Evolutionary conservation across 1,140 invertebrate species (phyloP).

Genomic region (Achatina immaculata): DNA sequence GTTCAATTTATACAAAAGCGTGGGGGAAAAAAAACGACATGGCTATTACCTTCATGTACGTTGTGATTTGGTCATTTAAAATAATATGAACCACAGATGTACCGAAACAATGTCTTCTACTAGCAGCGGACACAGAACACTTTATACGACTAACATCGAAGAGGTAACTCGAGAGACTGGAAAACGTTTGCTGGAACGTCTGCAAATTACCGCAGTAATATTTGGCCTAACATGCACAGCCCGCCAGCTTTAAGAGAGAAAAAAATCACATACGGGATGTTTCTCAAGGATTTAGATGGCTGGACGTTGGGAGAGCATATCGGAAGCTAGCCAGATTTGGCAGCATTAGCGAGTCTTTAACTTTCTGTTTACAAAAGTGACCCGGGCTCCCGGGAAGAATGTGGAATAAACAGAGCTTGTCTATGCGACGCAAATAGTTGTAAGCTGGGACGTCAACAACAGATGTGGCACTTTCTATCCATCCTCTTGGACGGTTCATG

Average conservation of each 20-base stretch:
- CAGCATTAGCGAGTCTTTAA: background rate
- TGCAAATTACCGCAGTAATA: constrained; percentile 2
- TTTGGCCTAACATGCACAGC: background rate
- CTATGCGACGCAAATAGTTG: background rate
- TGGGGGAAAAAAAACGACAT: no score
- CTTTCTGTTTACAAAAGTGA: background rate
- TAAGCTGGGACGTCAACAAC: background rate
- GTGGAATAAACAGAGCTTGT: background rate
- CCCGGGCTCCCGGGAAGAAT: background rate
- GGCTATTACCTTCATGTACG: no score
- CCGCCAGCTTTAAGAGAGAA: background rate
- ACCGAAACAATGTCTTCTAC: no score
- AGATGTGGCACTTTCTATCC: background rate
- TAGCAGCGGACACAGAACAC: no score
- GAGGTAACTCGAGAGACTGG: no score
- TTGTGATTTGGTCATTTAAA: no score
- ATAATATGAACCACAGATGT: no score
- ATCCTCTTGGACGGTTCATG: no score
- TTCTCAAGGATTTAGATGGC: background rate
- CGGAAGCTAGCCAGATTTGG: background rate
- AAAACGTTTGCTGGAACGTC: no score
- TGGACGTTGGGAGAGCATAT: background rate
- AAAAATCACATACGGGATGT: background rate
- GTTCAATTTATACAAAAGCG: no score
- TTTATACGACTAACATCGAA: no score